Evolutionary conservation across 2,113 vertebrate genomes (phyloP).

Genomic region (Lates calcarifer): DNA sequence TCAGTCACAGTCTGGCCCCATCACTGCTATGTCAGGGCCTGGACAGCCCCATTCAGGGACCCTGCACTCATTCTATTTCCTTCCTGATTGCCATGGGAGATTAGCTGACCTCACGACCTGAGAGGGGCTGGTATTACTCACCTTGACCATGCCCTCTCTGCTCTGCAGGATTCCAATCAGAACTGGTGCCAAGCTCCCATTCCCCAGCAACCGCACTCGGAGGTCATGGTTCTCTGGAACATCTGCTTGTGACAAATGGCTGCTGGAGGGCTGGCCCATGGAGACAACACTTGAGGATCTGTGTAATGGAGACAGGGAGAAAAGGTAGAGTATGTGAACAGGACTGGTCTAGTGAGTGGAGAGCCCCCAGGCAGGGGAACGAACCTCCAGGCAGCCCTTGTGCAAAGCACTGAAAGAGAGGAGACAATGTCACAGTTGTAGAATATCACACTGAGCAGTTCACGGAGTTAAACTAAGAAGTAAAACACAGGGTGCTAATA

Average conservation of each 20-base stretch:
- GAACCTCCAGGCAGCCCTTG: slow-evolving; percentile 23
- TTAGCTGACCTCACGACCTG: slow-evolving; percentile 70
- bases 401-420: slow-evolving; percentile 28
- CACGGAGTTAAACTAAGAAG: neutral
- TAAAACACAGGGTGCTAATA: slow-evolving; percentile 18
- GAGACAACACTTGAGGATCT: slow-evolving; percentile 53
- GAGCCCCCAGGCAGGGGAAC: slow-evolving; percentile 17
- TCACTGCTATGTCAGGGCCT: slow-evolving; percentile 55
- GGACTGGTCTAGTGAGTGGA: slow-evolving; percentile 6
- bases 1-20: slow-evolving; percentile 37
- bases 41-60: slow-evolving; percentile 40
- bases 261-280: slow-evolving; percentile 56
- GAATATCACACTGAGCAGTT: slow-evolving; percentile 3
- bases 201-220: slow-evolving; percentile 51
- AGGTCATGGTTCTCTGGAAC: slow-evolving; percentile 69
- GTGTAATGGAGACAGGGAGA: slow-evolving; percentile 34
- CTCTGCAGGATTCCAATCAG: slow-evolving; percentile 72
- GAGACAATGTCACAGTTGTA: slow-evolving; percentile 7
- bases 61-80: slow-evolving; percentile 54
- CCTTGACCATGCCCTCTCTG: slow-evolving; percentile 64
- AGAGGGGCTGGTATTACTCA: slow-evolving; percentile 64
- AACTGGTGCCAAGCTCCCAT: slow-evolving; percentile 43
- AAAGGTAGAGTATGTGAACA: slow-evolving; percentile 39
- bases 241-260: slow-evolving; percentile 78
- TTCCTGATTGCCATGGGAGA: slow-evolving; percentile 73